These are phyloP conservation scores for Burhinus oedicnemus DNA, from an alignment of 2,113 vertebrate genomes.

Conservation along the genomic window DNA sequence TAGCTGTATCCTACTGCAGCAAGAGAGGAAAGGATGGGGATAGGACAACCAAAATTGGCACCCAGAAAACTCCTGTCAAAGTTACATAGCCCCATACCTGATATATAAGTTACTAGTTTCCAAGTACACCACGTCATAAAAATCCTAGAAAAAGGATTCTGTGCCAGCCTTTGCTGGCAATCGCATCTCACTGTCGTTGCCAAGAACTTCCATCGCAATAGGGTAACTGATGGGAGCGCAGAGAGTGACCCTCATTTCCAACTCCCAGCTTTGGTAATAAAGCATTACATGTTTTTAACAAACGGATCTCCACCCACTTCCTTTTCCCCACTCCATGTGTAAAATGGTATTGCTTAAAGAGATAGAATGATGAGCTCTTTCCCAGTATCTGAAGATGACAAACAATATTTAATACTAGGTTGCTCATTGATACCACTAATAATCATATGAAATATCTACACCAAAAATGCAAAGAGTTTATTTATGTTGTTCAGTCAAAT, in stretches of 20 bases:
- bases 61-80: background rate
- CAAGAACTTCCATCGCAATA: fast-evolving
- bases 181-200: fast-evolving
- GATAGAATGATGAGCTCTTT: background rate
- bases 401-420: background rate
- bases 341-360: background rate
- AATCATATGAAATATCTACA: background rate
- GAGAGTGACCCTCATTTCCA: background rate
- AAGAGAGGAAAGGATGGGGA: background rate
- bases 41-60: background rate
- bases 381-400: background rate
- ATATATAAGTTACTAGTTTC: background rate
- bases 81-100: too few species aligned
- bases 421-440: background rate
- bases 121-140: background rate
- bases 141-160: background rate
- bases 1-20: background rate
- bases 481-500: too few species aligned
- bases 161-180: background rate
- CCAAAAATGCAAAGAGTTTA: background rate
- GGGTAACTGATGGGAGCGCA: background rate
- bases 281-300: background rate
- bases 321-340: background rate
- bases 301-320: background rate
- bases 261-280: background rate